Base-by-base conservation (phyloP, 1,140 invertebrate species). In the Trichonephila clavata region DNA sequence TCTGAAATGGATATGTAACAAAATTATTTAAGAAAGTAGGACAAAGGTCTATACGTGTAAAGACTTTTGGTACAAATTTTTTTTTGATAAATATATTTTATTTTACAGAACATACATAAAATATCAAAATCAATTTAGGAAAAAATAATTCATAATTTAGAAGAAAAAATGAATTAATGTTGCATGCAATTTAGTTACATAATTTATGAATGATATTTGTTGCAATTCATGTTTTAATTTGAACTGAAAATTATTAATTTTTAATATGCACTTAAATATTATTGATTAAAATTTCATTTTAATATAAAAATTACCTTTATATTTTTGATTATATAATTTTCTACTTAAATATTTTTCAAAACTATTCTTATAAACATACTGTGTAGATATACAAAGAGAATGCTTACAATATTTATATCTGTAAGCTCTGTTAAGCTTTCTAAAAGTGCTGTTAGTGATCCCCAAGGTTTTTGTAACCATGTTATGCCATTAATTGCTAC, bases 351-450 rank as follows among this genome's bases (percentile, higher is more conserved):
- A 2, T 2, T 39, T 39, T 39, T 39, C 2, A 39, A 3, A 39
- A 39, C 5, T 0, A 50, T 7, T 10, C 10, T 50, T 50, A 50
- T 10, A 50, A 50, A 13, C 50, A 10, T 50, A 13, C 10, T 50
- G 10, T 50, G 50, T 5, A 13, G 50, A 50, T 50, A 50, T 10
- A 77, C 16, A 5, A 60, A 24, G 16, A 8, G 18, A 59, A 24
- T 59, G 71, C 92, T 93, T 81, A 93, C 92, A 21, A 88, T 57
- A 88, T 93, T 93, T 24, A 93, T 87, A 39, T 93, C 92, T 80
- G 68, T 81, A 6, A 93, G 60, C 18, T 93, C 59, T 63, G 92
- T 87, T 87, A 93, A 63, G n/a, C 61, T 60, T 50, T 87, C 68
- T 16, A 87, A 24, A 20, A 93, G 63, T 20, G 61, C 92, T 43